Conservation (phyloP, 2,888 invertebrate species). For the Cyaniris semiargus region DNA sequence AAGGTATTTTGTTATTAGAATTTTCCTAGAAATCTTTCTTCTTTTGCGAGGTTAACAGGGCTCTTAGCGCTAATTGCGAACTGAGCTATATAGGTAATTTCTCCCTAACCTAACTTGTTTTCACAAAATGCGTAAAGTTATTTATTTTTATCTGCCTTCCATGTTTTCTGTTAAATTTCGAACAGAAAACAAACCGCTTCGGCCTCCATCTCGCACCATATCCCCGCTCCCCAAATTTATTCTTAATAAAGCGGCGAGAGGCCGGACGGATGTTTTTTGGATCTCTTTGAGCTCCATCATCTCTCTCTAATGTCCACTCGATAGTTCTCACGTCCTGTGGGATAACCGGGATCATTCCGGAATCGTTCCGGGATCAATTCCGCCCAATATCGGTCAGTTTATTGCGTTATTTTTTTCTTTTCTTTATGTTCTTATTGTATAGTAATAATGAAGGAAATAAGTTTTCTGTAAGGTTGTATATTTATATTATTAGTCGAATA, state of each 20-base stretch:
- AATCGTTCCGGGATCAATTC: constrained; percentile 47
- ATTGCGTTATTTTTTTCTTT: constrained; percentile 18
- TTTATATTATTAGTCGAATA: neutral
- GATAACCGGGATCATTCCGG: constrained; percentile 40
- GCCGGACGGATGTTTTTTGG: constrained; percentile 71
- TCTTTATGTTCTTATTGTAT: neutral
- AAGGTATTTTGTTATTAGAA: neutral
- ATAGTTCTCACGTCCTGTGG: constrained; percentile 34
- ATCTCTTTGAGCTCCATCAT: constrained; percentile 68
- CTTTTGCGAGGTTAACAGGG: no score
- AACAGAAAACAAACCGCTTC: constrained; percentile 31
- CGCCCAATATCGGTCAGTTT: constrained; percentile 34
- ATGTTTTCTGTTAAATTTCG: no score
- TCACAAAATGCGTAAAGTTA: no score
- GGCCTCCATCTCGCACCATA: constrained; percentile 43
- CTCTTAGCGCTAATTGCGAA: no score
- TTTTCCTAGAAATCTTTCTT: no score
- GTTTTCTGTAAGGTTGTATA: no score
- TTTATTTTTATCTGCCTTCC: no score
- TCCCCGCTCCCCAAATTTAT: constrained; percentile 73
- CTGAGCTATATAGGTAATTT: no score
- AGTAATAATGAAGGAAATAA: no score
- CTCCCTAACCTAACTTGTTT: no score
- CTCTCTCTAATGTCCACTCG: constrained; percentile 47
- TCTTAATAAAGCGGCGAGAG: constrained; percentile 77